phyloP scores from a whole-genome alignment of 2,888 invertebrate species.

The Acheta domesticus region DNA sequence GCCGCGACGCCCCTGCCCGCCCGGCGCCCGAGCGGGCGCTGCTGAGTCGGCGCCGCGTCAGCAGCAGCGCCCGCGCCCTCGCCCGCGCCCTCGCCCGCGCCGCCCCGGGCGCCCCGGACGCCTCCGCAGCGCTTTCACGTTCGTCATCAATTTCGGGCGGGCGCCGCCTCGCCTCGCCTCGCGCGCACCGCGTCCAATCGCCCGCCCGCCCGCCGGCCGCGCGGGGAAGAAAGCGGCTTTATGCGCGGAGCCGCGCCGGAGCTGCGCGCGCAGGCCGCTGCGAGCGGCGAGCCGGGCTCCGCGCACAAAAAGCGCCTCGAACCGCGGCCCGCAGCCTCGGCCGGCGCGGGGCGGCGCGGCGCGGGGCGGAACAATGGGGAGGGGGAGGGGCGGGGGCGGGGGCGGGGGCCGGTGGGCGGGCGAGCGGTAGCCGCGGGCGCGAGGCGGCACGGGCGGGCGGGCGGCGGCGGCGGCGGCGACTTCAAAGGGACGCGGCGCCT shows the following conservation, averaged over 20 bases:
- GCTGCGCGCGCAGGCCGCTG: constrained; percentile 33
- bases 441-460: background rate
- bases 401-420: too few relatives aligned
- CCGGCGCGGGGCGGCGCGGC: too few relatives aligned
- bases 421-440: too few relatives aligned
- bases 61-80: background rate
- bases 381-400: too few relatives aligned
- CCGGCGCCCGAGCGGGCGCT: background rate
- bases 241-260: background rate
- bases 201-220: too few relatives aligned
- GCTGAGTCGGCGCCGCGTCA: too few relatives aligned
- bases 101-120: background rate
- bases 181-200: background rate
- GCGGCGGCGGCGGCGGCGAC: constrained; percentile 26
- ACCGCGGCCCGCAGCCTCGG: too few relatives aligned
- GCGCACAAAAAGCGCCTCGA: too few relatives aligned
- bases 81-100: background rate
- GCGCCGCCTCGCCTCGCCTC: too few relatives aligned
- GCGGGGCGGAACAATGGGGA: too few relatives aligned
- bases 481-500: constrained; percentile 36
- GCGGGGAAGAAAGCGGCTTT: background rate
- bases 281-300: background rate
- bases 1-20: background rate
- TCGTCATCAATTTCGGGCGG: too few relatives aligned
- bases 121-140: background rate